phyloP scores from a whole-genome alignment of 1,140 invertebrate species.

The Rhopalosiphum padi region DNA sequence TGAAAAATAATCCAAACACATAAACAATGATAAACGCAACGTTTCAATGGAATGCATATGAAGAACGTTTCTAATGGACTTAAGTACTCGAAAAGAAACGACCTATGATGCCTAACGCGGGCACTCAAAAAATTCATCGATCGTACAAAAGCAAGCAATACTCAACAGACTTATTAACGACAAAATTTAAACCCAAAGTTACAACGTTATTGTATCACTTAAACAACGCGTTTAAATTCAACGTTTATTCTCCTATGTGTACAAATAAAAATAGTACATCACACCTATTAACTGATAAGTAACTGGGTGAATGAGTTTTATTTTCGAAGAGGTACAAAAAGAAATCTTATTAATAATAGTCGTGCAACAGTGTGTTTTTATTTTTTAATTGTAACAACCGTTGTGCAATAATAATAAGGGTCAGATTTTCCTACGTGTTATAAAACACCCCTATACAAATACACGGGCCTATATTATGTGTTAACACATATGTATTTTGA shows the following conservation, averaged over 20 bases:
- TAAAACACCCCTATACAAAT: conserved; percentile 21
- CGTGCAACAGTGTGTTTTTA: background rate
- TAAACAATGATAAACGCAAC: background rate
- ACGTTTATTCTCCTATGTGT: background rate
- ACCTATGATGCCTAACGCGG: background rate
- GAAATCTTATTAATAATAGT: background rate
- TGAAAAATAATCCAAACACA: background rate
- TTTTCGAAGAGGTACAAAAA: background rate
- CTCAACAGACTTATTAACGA: background rate
- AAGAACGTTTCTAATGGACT: background rate
- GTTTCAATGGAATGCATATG: background rate
- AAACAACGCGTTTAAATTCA: background rate
- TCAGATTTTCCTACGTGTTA: background rate
- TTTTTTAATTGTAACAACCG: background rate
- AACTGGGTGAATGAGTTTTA: background rate
- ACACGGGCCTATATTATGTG: background rate
- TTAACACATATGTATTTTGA: background rate
- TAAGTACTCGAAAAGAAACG: background rate
- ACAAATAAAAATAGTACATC: background rate
- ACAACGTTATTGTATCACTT: background rate
- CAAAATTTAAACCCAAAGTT: background rate
- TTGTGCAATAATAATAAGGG: background rate
- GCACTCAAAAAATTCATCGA: background rate
- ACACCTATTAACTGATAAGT: background rate
- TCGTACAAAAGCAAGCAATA: background rate